Base-by-base conservation (phyloP, 1,140 invertebrate genomes). In the Neotoxoptera formosana region DNA sequence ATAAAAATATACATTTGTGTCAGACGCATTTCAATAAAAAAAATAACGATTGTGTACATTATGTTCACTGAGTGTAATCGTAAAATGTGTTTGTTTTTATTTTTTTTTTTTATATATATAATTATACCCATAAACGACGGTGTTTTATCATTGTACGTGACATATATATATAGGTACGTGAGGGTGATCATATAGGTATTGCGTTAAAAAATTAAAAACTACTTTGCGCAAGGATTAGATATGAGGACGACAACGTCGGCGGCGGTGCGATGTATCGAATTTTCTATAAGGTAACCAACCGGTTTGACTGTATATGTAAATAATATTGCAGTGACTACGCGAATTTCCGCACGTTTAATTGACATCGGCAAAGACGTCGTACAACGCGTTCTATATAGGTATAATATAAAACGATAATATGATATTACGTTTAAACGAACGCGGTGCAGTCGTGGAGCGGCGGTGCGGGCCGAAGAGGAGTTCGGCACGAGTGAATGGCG, bases 271-370 rank as follows among this genome's bases (percentile, higher is more conserved):
- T 81, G 17, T 91, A 91, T 91, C 45, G 90, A 81, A 91, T 81
- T 91, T 91, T 91, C 60, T 81, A 76, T 2, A 4, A 81, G 60
- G 45, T 67, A 47, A 41, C 90, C 30, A 45, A 81, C 60, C 90
- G 90, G 90, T 91, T 91, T 91, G 21, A n/a, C 36, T 21, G 89
- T 90, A 6, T 14, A 11, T 45, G 41, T 30, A 76, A 76, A 76
- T 76, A 76, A 76, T 76, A 76, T 76, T 76, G 60, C 53, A 14
- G 67, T 17, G 41, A 81, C 45, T 45, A 53, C 23, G 56, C 89
- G 45, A 91, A 91, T 67, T 91, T 81, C 53, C 48, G 20, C 30
- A 36, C 60, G 45, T 91, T 81, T 91, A 81, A 91, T 91, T 81
- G 90, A 45, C 90, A 91, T 41, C 41, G 60, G n/a, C 30, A 48